Evolutionary conservation across 2,888 invertebrate species (phyloP).

Genomic region (Calephelis perditalis): DNA sequence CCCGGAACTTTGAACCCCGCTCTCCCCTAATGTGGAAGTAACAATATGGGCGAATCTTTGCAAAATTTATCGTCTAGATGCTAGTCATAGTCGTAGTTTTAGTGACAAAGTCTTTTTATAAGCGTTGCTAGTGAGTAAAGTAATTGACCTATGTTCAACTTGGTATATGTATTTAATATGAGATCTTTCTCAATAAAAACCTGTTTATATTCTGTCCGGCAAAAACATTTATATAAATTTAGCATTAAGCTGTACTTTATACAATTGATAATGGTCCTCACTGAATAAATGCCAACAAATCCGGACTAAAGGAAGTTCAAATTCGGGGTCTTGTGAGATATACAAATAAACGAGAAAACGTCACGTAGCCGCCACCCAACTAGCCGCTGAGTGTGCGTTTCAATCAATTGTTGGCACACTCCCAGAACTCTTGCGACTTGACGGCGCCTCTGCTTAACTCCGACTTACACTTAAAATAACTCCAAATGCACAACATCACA

Average conservation of each 20-base stretch:
- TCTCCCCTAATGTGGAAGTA: too few species aligned
- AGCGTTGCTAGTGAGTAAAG: too few species aligned
- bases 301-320: constrained; percentile 3
- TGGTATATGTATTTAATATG: too few species aligned
- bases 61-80: too few species aligned
- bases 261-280: not conserved
- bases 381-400: constrained; percentile 18
- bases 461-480: not conserved
- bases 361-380: constrained; percentile 24
- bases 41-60: too few species aligned
- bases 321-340: constrained; percentile 13
- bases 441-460: constrained; percentile 19
- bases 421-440: constrained; percentile 23
- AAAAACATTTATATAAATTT: too few species aligned
- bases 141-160: too few species aligned
- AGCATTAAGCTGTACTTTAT: not conserved
- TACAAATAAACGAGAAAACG: constrained; percentile 16
- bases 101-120: too few species aligned
- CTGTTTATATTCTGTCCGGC: too few species aligned
- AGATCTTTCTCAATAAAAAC: too few species aligned
- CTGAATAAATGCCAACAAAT: constrained; percentile 10
- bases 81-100: too few species aligned
- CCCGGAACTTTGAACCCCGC: too few species aligned
- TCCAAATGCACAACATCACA: constrained; percentile 6
- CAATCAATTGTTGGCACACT: constrained; percentile 27